Evolutionary conservation across 2,888 invertebrate genomes (phyloP), one percentile per base, ranked within the genome.

Genomic region (Lissonota sp.): DNA sequence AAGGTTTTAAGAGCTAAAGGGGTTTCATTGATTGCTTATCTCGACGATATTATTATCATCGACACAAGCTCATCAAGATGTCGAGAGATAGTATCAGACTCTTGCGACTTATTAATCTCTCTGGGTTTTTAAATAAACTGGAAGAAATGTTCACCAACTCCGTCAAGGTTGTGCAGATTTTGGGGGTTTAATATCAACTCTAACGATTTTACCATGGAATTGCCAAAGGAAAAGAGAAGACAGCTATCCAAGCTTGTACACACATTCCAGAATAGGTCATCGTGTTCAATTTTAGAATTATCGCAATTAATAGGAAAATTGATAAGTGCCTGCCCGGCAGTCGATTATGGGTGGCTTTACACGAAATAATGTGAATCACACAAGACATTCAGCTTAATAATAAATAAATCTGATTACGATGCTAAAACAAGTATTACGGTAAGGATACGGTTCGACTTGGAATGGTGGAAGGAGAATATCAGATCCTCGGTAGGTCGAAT

Each of bases 281-380:
- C 40, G 5, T 79, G 60, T 53, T 66, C 63, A 37, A 79, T 82
- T 14, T 44, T 75, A 39, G 74, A 78, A 1, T 63, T 73, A 5
- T 72, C 79, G 12, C n/a, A 67, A 37, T 69, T 83, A 49, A 40
- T 80, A 12, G 80, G 80, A 4, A 80, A 37, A 6, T 46, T 85
- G 16, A 58, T 60, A 6, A 80, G 87, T 8, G 71, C 76, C 8
- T 87, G 86, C 60, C 88, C 86, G 8, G 87, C 86, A 0, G 73
- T 86, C 6, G 79, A 71, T n/a, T 88, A 86, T 82, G 84, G 86
- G 0, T 85, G 79, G 82, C 76, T 0, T n/a, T 82, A 86, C 14
- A 84, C 83, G 6, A 87, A 86, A 60, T 12, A 14, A 1, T 51
- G 83, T 2, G 84, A 85, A 64, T 57, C 82, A 53, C 57, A 73